Conservation (phyloP, 2,113 vertebrate genomes). For the Ammospiza caudacuta region DNA sequence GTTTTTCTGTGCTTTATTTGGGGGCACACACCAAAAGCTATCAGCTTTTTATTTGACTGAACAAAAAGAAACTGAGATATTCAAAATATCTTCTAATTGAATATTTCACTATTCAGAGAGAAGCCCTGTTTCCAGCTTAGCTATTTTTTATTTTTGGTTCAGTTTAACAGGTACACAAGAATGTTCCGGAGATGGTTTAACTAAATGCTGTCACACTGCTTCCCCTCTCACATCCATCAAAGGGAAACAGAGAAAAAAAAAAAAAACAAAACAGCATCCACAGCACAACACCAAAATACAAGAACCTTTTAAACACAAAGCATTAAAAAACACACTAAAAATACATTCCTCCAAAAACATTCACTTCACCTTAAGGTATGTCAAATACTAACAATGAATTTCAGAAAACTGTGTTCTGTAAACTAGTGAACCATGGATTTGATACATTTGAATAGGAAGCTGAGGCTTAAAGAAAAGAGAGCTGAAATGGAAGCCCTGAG, state of each 20-base stretch:
- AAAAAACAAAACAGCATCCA: background rate
- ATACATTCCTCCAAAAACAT: background rate
- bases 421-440: background rate
- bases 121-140: background rate
- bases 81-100: background rate
- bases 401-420: background rate
- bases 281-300: background rate
- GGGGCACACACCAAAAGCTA: background rate
- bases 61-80: background rate
- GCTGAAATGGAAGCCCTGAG: background rate
- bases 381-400: background rate
- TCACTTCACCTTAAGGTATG: background rate
- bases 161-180: background rate
- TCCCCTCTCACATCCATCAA: background rate
- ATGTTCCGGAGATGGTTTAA: background rate
- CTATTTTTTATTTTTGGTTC: background rate
- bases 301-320: background rate
- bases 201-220: background rate
- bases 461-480: background rate
- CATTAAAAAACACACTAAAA: background rate
- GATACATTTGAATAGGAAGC: background rate
- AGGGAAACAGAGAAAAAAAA: background rate
- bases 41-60: background rate
- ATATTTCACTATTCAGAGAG: background rate
- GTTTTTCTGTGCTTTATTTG: background rate